These are phyloP conservation scores for Bhutanitis thaidina DNA, from an alignment of 2,888 invertebrate genomes.

Conservation along the genomic window DNA sequence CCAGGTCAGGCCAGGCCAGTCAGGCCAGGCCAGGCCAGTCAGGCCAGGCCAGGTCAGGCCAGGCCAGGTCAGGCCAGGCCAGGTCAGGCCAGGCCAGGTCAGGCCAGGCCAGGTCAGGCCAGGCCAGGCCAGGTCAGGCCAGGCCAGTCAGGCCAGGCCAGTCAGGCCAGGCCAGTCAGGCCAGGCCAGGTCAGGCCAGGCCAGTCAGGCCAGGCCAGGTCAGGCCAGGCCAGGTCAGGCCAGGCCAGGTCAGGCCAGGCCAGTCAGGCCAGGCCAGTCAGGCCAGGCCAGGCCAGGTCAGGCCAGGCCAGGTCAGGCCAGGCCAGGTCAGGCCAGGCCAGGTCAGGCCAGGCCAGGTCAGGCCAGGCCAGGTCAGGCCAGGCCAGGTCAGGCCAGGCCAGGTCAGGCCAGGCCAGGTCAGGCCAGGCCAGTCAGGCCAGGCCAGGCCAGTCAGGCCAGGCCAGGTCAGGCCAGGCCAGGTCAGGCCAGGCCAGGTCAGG, in stretches of 20 bases:
- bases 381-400: conserved; percentile 30
- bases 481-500: no score
- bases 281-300: no score
- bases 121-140: conserved; percentile 25
- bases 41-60: conserved; percentile 26
- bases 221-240: conserved; percentile 27
- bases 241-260: conserved; percentile 21
- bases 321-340: conserved; percentile 26
- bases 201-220: conserved; percentile 27
- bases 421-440: not conserved
- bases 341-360: conserved; percentile 26
- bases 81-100: conserved; percentile 30
- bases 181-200: conserved; percentile 27
- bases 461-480: no score
- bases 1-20: conserved; percentile 23
- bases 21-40: conserved; percentile 26
- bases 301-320: conserved; percentile 9
- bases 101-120: conserved; percentile 28
- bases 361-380: conserved; percentile 30
- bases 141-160: conserved; percentile 9
- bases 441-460: no score
- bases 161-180: not conserved
- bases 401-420: conserved; percentile 28
- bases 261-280: no score
- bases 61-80: conserved; percentile 31